A percentile compares a stretch with the other conserved stretches of the same genome.
phyloP scores from a whole-genome alignment of 2,888 invertebrate genomes.

The Steinernema hermaphroditum region DNA sequence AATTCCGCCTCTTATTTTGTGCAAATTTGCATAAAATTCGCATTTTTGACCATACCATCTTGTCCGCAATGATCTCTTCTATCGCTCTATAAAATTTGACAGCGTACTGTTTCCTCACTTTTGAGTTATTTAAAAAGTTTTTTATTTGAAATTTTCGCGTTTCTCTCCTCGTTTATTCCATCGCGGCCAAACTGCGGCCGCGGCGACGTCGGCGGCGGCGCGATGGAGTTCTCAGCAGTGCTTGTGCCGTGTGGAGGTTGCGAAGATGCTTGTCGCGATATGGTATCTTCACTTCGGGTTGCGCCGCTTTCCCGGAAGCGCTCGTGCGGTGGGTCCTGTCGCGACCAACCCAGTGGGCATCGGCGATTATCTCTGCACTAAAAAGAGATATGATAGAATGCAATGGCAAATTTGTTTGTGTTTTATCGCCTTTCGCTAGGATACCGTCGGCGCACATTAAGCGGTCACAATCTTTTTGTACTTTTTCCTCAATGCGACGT shows the following conservation, averaged over 20 bases:
- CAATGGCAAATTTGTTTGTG: too few relatives aligned
- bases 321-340: conserved; percentile 7
- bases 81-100: neutral
- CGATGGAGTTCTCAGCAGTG: neutral
- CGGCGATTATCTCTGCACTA: neutral
- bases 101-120: neutral
- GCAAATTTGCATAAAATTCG: neutral
- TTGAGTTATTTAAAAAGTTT: conserved; percentile 11
- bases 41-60: neutral
- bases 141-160: neutral
- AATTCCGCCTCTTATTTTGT: conserved; percentile 7
- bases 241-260: neutral
- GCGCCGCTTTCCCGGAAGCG: conserved; percentile 16
- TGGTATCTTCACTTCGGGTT: conserved; percentile 16
- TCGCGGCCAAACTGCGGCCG: neutral
- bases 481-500: too few relatives aligned
- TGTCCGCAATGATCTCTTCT: conserved; percentile 2
- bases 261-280: conserved; percentile 8
- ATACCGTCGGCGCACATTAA: too few relatives aligned
- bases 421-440: too few relatives aligned
- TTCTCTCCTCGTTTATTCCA: neutral
- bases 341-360: neutral
- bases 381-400: too few relatives aligned
- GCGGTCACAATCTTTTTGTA: too few relatives aligned
- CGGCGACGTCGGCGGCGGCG: neutral